These are phyloP conservation scores for Melolontha melolontha DNA, from an alignment of 2,888 invertebrate genomes.

Conservation along the genomic window DNA sequence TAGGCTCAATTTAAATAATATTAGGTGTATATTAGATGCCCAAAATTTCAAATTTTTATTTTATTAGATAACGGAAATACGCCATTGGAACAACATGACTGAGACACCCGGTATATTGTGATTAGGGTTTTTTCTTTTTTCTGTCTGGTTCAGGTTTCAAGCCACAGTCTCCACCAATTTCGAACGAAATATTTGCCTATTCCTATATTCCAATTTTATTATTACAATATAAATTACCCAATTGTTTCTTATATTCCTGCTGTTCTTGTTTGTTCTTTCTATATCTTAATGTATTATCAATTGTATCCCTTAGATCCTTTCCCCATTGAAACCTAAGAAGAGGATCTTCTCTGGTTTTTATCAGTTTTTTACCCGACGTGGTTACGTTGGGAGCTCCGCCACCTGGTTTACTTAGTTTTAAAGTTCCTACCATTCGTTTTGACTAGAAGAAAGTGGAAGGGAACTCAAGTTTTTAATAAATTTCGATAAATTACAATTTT, in stretches of 20 bases:
- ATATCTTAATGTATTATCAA: constrained; percentile 79
- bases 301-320: constrained; percentile 71
- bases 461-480: constrained; percentile 27
- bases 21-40: too few species aligned
- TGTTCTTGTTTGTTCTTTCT: constrained; percentile 70
- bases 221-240: constrained; percentile 66
- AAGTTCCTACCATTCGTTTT: constrained; percentile 58
- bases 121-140: too few species aligned
- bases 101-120: too few species aligned
- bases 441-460: constrained; percentile 51
- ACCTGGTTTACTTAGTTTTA: constrained; percentile 59
- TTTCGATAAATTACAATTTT: constrained; percentile 47
- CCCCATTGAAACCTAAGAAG: constrained; percentile 73
- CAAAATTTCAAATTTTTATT: too few species aligned
- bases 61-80: too few species aligned
- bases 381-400: constrained; percentile 63
- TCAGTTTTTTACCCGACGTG: constrained; percentile 60
- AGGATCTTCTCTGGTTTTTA: constrained; percentile 70
- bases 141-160: too few species aligned
- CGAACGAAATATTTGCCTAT: background rate
- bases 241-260: constrained; percentile 70
- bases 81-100: too few species aligned
- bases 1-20: too few species aligned
- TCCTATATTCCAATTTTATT: too few species aligned
- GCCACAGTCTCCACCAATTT: too few species aligned